phyloP scores from a whole-genome alignment of 2,888 invertebrate genomes.

The Drosophila conformis region DNA sequence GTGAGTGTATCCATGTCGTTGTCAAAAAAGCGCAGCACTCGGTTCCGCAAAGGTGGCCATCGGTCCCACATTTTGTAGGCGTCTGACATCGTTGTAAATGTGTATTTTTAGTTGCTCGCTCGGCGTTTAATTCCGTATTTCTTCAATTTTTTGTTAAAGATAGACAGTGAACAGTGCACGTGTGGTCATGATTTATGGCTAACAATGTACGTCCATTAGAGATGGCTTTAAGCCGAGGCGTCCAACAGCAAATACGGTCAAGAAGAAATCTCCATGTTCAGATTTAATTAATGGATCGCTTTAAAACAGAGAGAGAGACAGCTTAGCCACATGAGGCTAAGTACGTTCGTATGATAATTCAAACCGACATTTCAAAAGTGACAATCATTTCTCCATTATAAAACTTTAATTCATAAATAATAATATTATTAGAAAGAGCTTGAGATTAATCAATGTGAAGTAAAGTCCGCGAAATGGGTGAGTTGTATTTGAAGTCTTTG shows the following conservation, averaged over 20 bases:
- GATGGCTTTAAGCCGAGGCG: conserved; percentile 67
- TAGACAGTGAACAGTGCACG: conserved; percentile 53
- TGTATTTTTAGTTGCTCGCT: conserved; percentile 48
- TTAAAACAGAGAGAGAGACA: conserved; percentile 40
- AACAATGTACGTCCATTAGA: conserved; percentile 78
- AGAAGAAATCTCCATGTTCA: conserved; percentile 58
- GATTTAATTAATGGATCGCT: conserved; percentile 68
- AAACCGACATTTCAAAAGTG: not conserved
- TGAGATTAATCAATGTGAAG: not conserved
- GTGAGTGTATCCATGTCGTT: conserved; percentile 29
- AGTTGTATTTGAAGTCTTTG: not conserved
- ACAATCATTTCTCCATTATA: conserved; percentile 2
- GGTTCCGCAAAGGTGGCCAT: conserved; percentile 64
- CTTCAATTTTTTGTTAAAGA: conserved; percentile 50
- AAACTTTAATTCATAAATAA: not conserved
- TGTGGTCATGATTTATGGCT: conserved; percentile 74
- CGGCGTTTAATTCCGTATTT: conserved; percentile 63
- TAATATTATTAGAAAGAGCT: not conserved
- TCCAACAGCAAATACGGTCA: conserved; percentile 58
- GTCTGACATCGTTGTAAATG: conserved; percentile 61
- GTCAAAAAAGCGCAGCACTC: conserved; percentile 56
- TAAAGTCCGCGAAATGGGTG: not conserved
- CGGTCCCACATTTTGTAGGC: conserved; percentile 73
- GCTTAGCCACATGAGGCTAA: conserved; percentile 23
- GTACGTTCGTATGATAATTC: conserved; percentile 15